Conservation (phyloP, 2,113 vertebrate genomes). For the Labeo catla region DNA sequence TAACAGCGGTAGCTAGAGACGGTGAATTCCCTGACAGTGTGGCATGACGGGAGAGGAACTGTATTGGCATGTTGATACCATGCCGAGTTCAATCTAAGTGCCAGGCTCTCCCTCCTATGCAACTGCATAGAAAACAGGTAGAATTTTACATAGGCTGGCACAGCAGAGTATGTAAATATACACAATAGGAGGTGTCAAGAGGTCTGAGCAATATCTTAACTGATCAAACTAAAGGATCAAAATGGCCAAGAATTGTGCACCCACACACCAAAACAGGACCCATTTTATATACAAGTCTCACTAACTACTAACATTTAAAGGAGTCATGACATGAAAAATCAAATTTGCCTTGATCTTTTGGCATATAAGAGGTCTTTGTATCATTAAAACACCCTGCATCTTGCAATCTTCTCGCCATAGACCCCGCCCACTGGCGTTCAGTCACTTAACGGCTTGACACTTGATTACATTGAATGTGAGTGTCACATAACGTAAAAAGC, state of each 20-base stretch:
- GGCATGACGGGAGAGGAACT: constrained; percentile 36
- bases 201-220: not conserved
- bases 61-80: constrained; percentile 54
- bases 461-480: too few relatives aligned
- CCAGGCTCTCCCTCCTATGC: constrained; percentile 24
- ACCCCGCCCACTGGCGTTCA: too few relatives aligned
- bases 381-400: too few relatives aligned
- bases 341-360: too few relatives aligned
- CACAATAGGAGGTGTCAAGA: constrained; percentile 10
- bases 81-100: constrained; percentile 53
- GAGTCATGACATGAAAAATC: too few relatives aligned
- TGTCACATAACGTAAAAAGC: too few relatives aligned
- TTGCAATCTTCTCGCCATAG: too few relatives aligned
- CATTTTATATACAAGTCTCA: not conserved
- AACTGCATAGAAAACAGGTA: not conserved
- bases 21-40: constrained; percentile 55
- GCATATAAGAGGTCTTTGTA: too few relatives aligned
- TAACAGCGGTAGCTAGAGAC: constrained; percentile 54
- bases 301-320: not conserved
- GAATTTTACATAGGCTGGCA: not conserved
- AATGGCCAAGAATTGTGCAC: not conserved
- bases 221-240: not conserved
- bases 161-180: not conserved
- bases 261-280: not conserved
- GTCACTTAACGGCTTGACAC: too few relatives aligned